Percentiles rank a stretch among this genome's conserved stretches.
phyloP scores from a whole-genome alignment of 2,888 invertebrate species.

The Cetonia aurata region DNA sequence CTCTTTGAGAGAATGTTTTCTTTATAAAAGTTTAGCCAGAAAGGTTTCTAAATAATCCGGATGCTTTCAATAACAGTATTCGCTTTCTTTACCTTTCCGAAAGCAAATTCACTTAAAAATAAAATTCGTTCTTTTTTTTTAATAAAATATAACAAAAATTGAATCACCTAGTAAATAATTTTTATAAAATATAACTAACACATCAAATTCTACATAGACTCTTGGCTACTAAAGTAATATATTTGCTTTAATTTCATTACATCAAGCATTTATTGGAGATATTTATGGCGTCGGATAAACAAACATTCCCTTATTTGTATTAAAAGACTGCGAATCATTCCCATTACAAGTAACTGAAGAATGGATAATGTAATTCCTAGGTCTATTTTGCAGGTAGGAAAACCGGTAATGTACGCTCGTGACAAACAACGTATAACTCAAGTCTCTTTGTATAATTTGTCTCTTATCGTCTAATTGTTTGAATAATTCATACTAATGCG shows the following conservation, averaged over 20 bases:
- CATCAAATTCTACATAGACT: no score
- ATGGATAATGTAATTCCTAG: constrained; percentile 5
- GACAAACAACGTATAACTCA: constrained; percentile 64
- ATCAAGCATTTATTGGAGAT: background rate
- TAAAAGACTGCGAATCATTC: constrained; percentile 12
- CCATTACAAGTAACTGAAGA: background rate
- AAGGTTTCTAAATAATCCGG: constrained; percentile 37
- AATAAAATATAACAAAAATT: background rate
- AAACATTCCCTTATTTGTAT: constrained; percentile 27
- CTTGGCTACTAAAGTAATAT: background rate
- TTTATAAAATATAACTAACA: no score
- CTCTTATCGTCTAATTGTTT: constrained; percentile 67
- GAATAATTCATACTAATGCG: constrained; percentile 66
- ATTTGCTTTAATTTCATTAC: background rate
- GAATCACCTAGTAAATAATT: no score
- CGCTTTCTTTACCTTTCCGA: background rate
- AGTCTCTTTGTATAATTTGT: constrained; percentile 65
- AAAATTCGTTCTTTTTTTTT: background rate
- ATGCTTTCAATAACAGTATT: constrained; percentile 8
- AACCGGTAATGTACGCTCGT: constrained; percentile 62
- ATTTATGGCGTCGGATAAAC: constrained; percentile 11
- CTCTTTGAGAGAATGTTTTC: constrained; percentile 38
- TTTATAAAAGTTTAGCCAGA: constrained; percentile 27
- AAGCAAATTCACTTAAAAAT: background rate
- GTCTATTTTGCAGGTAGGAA: constrained; percentile 34